A percentile compares a stretch with the other conserved stretches of the same genome.
phyloP scores from a whole-genome alignment of 2,797 vertebrate species.

The Gadopsis bispinosus region DNA sequence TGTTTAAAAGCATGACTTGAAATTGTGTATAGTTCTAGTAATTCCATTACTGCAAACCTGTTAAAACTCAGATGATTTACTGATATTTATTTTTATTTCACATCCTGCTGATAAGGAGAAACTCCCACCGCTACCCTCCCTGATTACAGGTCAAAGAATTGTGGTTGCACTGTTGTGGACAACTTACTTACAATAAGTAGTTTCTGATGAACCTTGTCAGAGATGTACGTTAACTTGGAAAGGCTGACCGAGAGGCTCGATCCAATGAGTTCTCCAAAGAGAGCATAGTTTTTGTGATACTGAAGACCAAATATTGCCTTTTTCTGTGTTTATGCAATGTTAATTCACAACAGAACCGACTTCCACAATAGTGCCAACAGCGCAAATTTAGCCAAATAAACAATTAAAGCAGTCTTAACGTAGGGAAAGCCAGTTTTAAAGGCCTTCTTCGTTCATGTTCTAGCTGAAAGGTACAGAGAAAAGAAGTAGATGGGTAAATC shows the following conservation, averaged over 20 bases:
- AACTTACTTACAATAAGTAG: slow-evolving; percentile 18
- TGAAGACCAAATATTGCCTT: slow-evolving; percentile 76
- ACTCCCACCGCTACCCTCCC: slow-evolving; percentile 37
- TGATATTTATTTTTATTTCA: slow-evolving; percentile 82
- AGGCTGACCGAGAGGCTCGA: slow-evolving; percentile 29
- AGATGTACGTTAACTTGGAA: slow-evolving; percentile 30
- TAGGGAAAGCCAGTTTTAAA: slow-evolving; percentile 10
- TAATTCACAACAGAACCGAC: slow-evolving; percentile 34
- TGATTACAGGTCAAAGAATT: slow-evolving; percentile 39
- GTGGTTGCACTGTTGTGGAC: slow-evolving; percentile 65
- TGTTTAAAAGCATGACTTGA: slow-evolving; percentile 76
- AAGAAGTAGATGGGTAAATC: slow-evolving; percentile 36
- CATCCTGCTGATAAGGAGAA: slow-evolving; percentile 81
- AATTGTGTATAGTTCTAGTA: slow-evolving; percentile 64
- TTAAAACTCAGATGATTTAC: slow-evolving; percentile 66
- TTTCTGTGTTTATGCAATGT: slow-evolving; percentile 31
- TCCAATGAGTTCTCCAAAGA: slow-evolving; percentile 25
- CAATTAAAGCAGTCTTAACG: slow-evolving; percentile 67
- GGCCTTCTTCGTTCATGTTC: slow-evolving; percentile 19
- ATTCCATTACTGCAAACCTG: slow-evolving; percentile 69
- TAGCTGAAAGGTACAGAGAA: slow-evolving; percentile 52
- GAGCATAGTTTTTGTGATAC: slow-evolving; percentile 30
- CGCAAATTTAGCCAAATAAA: slow-evolving; percentile 42
- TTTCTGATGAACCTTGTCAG: slow-evolving; percentile 12
- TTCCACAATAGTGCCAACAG: slow-evolving; percentile 51